Conservation (phyloP, 1,140 invertebrate genomes). For the Drosophila arawakana region DNA sequence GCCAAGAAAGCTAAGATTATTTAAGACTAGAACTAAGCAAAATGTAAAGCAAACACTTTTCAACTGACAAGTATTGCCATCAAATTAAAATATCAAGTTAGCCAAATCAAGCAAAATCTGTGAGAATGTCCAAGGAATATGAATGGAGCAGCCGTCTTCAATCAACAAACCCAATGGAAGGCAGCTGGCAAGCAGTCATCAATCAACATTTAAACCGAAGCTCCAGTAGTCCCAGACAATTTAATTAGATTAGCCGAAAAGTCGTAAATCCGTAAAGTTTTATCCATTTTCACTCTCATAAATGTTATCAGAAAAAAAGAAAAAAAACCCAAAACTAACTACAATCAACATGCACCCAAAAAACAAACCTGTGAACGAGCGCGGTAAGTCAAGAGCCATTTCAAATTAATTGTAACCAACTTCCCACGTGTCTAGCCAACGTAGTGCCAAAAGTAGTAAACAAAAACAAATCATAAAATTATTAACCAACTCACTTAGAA, state of each 20-base stretch:
- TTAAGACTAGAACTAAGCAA: constrained; percentile 44
- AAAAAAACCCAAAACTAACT: constrained; percentile 50
- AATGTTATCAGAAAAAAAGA: constrained; percentile 19
- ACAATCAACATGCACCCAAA: constrained; percentile 69
- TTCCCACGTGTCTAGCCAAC: constrained; percentile 55
- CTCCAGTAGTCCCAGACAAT: constrained; percentile 30
- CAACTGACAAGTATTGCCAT: constrained; percentile 48
- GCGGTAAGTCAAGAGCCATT: constrained; percentile 78
- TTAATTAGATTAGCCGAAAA: constrained; percentile 40
- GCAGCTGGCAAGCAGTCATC: constrained; percentile 46
- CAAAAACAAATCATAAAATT: too few relatives aligned
- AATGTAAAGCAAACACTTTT: constrained; percentile 80
- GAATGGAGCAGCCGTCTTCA: constrained; percentile 50
- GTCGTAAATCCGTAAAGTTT: constrained; percentile 25
- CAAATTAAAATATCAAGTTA: constrained; percentile 11
- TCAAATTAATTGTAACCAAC: constrained; percentile 48
- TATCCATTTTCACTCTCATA: constrained; percentile 54
- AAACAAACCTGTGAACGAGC: constrained; percentile 65
- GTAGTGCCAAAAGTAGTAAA: constrained; percentile 51
- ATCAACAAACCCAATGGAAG: constrained; percentile 56
- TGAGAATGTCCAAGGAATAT: constrained; percentile 47
- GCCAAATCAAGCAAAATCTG: constrained; percentile 59
- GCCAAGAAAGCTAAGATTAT: constrained; percentile 30
- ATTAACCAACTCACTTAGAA: constrained; percentile 45
- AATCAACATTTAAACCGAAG: constrained; percentile 69